A percentile compares a stretch with the other conserved stretches of the same genome.
Conservation (phyloP, 2,797 vertebrate species). For the Mycteria americana region DNA sequence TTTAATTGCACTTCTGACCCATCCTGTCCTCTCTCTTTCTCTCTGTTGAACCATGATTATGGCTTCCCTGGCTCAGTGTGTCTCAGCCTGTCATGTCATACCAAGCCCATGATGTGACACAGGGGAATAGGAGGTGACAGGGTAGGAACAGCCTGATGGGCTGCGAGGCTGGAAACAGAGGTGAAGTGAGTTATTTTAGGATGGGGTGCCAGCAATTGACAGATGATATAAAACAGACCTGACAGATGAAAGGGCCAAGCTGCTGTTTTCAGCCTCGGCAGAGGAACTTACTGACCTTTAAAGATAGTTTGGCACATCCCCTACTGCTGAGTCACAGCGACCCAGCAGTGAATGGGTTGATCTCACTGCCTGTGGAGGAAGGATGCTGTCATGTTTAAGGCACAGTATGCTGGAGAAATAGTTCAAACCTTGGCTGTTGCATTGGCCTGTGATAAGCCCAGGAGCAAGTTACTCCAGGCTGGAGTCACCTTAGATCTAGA, state of each 20-base stretch:
- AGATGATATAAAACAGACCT: neutral
- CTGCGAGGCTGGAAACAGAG: neutral
- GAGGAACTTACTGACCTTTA: neutral
- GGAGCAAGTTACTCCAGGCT: neutral
- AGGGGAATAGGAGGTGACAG: slow-evolving; percentile 15
- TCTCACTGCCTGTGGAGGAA: neutral
- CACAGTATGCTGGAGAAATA: fast-evolving
- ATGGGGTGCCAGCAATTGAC: slow-evolving; percentile 5
- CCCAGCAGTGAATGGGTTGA: neutral
- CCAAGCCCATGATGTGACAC: neutral
- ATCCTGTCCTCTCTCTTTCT: neutral
- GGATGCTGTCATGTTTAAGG: neutral
- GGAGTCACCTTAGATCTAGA: neutral
- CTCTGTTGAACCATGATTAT: fast-evolving
- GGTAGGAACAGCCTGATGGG: slow-evolving; percentile 8
- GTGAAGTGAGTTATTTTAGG: slow-evolving; percentile 38
- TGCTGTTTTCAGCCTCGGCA: slow-evolving; percentile 24
- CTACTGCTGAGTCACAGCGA: neutral
- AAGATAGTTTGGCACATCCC: neutral
- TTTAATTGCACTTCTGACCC: neutral
- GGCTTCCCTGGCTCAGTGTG: neutral
- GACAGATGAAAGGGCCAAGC: slow-evolving; percentile 45
- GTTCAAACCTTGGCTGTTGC: neutral
- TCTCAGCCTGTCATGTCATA: neutral
- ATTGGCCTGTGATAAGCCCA: neutral